Evolutionary conservation across 1,140 invertebrate species (phyloP).

Genomic region (Macrobrachium nipponense): DNA sequence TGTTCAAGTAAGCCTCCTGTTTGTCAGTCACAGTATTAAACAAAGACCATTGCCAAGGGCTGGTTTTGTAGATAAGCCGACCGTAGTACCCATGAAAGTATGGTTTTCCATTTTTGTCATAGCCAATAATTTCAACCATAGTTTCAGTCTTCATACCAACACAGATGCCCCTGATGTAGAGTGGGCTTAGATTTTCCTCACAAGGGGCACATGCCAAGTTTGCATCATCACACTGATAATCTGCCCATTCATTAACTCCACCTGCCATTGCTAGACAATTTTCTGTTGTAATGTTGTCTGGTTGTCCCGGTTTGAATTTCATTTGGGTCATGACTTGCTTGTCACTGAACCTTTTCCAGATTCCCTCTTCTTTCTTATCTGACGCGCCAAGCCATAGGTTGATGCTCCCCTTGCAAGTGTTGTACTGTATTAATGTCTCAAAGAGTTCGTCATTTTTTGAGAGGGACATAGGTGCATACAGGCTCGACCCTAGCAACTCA

Average conservation of each 20-base stretch:
- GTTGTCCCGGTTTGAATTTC: slow-evolving; percentile 21
- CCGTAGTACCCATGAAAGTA: slow-evolving; percentile 48
- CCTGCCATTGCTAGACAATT: slow-evolving; percentile 28
- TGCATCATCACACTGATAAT: neutral
- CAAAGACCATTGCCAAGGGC: slow-evolving; percentile 15
- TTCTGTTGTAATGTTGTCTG: slow-evolving; percentile 21
- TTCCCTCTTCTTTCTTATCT: slow-evolving; percentile 32
- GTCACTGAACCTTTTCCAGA: slow-evolving; percentile 33
- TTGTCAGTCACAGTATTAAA: slow-evolving; percentile 18
- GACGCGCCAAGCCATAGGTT: slow-evolving; percentile 38
- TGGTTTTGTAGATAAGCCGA: slow-evolving; percentile 3
- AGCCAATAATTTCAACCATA: slow-evolving; percentile 44
- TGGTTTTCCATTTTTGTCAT: neutral
- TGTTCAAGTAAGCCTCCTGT: neutral
- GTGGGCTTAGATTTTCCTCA: neutral
- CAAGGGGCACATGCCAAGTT: slow-evolving; percentile 11
- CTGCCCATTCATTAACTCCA: neutral
- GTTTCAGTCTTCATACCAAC: slow-evolving; percentile 15
- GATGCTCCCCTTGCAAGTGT: neutral
- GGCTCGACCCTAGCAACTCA: neutral
- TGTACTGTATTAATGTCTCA: neutral
- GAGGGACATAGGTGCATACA: slow-evolving; percentile 18
- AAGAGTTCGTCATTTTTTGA: neutral
- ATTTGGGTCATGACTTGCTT: neutral
- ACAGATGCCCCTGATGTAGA: slow-evolving; percentile 39